Evolutionary conservation across 2,113 vertebrate species (phyloP), one percentile per base, ranked within the genome.

Genomic region (Semnornis frantzii): DNA sequence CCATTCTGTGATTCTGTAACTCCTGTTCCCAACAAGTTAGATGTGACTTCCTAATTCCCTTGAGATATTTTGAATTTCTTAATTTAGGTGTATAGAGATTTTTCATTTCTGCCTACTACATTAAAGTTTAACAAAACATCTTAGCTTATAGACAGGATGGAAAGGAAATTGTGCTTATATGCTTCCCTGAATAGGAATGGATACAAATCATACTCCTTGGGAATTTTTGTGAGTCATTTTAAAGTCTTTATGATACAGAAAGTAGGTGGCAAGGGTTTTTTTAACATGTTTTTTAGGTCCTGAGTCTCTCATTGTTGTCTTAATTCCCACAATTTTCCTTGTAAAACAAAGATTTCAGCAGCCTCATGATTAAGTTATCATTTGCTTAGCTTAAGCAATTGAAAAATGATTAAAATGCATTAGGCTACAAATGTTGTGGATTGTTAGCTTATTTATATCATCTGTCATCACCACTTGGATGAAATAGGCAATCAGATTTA

Each of bases 401-500:
- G 37, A 87, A 50, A 24, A 78, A 73, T 82, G 79, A 79, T 89
- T 89, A 86, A 94, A 90, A 90, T 72, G 54, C 28, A 66, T 86
- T 82, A 69, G 46, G 13, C 60, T 89, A 58, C 75, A 87, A 66
- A 66, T 85, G 84, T 79, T 91, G 74, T 91, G 87, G 50, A 69
- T 87, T 85, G 34, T 15, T 77, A 52, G n/a, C 64, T 87, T 44
- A 48, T 85, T 89, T 76, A n/a, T 91, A 44, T 75, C 82, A 34
- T 70, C 74, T 85, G 18, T 76, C 48, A 73, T 73, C 1, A 1
- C 34, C 52, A 13, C 65, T 77, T 0, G 4, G 39, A 55, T 85
- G 76, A 96, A 87, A 76, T 34, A 70, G 70, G 34, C 12, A 66
- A 72, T 89, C 92, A 76, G 34, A 90, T 92, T 82, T 87, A 63